Evolutionary conservation across 1,140 invertebrate genomes (phyloP).

Genomic region (Diachasma alloeum): DNA sequence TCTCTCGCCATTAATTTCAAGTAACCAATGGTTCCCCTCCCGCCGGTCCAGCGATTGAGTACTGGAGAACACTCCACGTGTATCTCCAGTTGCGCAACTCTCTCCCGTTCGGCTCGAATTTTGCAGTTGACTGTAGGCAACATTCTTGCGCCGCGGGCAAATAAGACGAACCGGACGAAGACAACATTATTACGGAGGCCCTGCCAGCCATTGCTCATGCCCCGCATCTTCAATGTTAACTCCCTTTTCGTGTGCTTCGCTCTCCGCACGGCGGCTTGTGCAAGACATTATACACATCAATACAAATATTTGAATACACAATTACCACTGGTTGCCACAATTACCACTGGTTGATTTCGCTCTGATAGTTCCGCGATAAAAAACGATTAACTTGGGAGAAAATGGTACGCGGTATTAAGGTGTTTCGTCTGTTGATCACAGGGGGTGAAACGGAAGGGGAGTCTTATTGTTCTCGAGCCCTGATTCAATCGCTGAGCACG

Average conservation of each 20-base stretch:
- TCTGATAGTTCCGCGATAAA: not conserved
- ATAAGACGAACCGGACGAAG: slow-evolving; percentile 62
- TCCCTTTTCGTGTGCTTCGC: slow-evolving; percentile 32
- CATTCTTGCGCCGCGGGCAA: slow-evolving; percentile 64
- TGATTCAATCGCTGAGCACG: too few species aligned
- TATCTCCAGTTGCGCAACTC: slow-evolving; percentile 51
- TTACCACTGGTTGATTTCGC: not conserved
- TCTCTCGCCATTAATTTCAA: too few species aligned
- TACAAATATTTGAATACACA: not conserved
- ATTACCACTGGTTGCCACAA: not conserved
- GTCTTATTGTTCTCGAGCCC: too few species aligned
- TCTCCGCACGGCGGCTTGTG: slow-evolving; percentile 21
- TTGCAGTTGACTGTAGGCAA: slow-evolving; percentile 64
- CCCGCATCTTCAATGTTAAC: slow-evolving; percentile 54
- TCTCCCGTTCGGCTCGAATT: slow-evolving; percentile 46
- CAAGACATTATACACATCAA: slow-evolving; percentile 18
- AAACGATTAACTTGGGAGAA: not conserved
- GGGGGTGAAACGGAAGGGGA: too few species aligned
- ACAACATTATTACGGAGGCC: slow-evolving; percentile 63
- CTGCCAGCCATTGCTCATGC: slow-evolving; percentile 65
- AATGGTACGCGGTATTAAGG: not conserved
- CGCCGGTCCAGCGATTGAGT: too few species aligned
- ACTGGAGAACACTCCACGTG: not conserved
- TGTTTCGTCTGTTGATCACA: too few species aligned
- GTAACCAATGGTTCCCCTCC: too few species aligned